Evolutionary conservation across 1,140 invertebrate species (phyloP).

Genomic region (Frieseomelitta varia): DNA sequence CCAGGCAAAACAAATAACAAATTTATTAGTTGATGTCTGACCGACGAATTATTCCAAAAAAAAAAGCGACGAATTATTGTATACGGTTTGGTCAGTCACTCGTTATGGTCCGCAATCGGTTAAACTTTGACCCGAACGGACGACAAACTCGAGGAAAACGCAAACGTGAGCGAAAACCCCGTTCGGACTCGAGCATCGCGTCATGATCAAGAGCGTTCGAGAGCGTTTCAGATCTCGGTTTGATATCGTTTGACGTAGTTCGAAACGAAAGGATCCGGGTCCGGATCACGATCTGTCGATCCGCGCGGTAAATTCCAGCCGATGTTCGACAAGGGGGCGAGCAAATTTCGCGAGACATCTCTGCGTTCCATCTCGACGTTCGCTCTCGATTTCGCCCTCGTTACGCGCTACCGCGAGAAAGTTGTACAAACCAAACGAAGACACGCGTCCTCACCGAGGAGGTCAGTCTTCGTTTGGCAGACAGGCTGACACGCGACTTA

Average conservation of each 20-base stretch:
- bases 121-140: constrained; percentile 8
- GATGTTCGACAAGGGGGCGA: neutral
- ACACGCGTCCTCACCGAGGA: neutral
- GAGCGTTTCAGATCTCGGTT: neutral
- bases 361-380: constrained; percentile 10
- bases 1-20: too few relatives aligned
- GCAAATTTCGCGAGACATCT: constrained; percentile 17
- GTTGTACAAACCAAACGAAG: neutral
- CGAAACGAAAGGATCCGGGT: neutral
- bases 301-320: too few relatives aligned
- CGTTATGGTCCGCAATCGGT: too few relatives aligned
- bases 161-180: neutral
- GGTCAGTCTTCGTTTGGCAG: constrained; percentile 4
- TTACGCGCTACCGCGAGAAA: constrained; percentile 34
- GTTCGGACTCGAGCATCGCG: too few relatives aligned
- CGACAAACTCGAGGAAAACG: neutral
- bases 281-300: neutral
- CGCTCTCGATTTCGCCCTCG: constrained; percentile 41
- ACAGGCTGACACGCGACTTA: neutral
- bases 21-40: too few relatives aligned
- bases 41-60: too few relatives aligned
- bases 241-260: neutral
- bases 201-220: too few relatives aligned
- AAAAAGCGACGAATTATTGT: too few relatives aligned
- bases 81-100: too few relatives aligned